Base-by-base conservation (phyloP, 2,797 vertebrate genomes). In the Lates japonicus region DNA sequence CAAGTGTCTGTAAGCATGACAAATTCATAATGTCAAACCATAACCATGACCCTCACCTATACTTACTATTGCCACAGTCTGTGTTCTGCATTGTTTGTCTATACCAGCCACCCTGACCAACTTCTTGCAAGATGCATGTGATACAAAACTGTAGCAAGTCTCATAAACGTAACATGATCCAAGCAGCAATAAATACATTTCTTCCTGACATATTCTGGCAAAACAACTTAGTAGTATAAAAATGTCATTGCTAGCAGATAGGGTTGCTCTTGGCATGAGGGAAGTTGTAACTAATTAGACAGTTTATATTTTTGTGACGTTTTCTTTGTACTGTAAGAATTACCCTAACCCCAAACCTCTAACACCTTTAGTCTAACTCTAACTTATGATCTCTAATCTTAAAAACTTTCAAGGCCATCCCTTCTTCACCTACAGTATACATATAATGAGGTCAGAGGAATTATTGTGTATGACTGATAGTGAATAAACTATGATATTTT, bases 401-500 rank as follows among this genome's bases (percentile, higher is more conserved):
- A 29, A 55, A 19, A 55, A 29, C 25, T 17, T 55, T 1, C 31
- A 31, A 55, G 52, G 1, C 63, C 46, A 13, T 20, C 11, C 29
- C 5, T 13, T 39, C n/a, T 39, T 19, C 33, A 57, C 12, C 19
- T 37, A 7, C 11, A 25, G 2, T 35, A 13, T 48, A 29, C 13
- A 9, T 29, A 64, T n/a, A 41, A 33, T 16, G 13, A 17, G 51
- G 4, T 7, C 20, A 29, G 33, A 57, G 19, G 8, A 49, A 39
- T 39, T 46, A 35, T 20, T 48, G 1, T 13, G 16, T 37, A 74
- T 42, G 54, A 31, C 59, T 69, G 20, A 59, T 5, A 39, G 35
- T 37, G 20, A 44, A 42, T 37, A 74, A 33, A 39, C 48, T 16
- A 37, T 49, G 29, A 16, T 41, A 61, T 70, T 75, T 57, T 25